phyloP scores from a whole-genome alignment of 2,113 vertebrate genomes.

The Rhea americana region DNA sequence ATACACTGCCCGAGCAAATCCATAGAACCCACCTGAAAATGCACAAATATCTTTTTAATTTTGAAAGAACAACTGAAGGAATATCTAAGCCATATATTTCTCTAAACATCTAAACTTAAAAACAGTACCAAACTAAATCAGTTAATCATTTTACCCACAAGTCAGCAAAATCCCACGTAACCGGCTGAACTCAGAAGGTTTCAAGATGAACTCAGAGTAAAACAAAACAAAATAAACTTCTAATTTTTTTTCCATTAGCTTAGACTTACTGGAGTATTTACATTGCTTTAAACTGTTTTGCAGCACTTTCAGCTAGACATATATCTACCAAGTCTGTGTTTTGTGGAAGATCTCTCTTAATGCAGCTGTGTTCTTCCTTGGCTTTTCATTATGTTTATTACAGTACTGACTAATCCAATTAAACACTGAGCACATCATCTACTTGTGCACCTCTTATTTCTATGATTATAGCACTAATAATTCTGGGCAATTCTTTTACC shows the following conservation, averaged over 20 bases:
- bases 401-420: background rate
- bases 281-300: background rate
- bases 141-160: background rate
- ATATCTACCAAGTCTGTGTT: background rate
- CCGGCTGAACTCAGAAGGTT: background rate
- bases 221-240: fast-evolving
- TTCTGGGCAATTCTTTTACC: background rate
- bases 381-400: background rate
- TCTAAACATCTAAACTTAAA: background rate
- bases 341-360: background rate
- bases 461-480: background rate
- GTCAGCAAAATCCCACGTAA: background rate
- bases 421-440: background rate
- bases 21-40: background rate
- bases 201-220: background rate
- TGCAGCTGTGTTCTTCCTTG: fast-evolving
- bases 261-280: background rate
- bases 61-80: background rate
- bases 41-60: background rate
- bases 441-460: background rate
- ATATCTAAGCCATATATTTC: background rate
- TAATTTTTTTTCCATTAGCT: background rate
- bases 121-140: background rate
- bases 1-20: background rate
- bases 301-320: background rate